A percentile compares a stretch with the other conserved stretches of the same genome.
phyloP scores from a whole-genome alignment of 2,797 vertebrate genomes.

The Numenius phaeopus region DNA sequence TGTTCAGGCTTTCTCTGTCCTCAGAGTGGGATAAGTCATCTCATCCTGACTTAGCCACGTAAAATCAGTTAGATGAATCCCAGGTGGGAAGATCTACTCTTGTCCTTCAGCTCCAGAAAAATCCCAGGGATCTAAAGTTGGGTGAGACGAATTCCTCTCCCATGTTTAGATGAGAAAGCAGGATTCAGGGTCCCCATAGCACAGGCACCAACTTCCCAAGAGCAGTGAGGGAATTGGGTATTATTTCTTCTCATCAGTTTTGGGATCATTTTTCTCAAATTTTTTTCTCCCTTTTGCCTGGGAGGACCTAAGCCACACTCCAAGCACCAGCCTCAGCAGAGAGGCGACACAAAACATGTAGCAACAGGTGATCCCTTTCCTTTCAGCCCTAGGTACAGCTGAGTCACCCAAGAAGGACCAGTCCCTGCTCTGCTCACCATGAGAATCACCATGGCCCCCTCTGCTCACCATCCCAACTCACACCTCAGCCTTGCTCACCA shows the following conservation, averaged over 20 bases:
- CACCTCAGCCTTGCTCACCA: background rate
- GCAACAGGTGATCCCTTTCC: background rate
- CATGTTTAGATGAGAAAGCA: accelerated
- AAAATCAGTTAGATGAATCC: background rate
- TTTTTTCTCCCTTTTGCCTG: background rate
- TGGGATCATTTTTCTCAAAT: accelerated
- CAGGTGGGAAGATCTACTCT: background rate
- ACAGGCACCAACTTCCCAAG: accelerated
- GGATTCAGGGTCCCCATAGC: background rate
- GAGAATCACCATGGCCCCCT: background rate
- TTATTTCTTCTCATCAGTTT: accelerated
- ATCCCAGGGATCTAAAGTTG: background rate
- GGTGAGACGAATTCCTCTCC: background rate
- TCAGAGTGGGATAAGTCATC: background rate
- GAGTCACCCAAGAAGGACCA: background rate
- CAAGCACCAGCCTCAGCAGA: background rate
- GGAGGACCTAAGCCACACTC: background rate
- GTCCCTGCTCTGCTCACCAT: background rate
- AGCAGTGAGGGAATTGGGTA: accelerated
- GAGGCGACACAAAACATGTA: background rate
- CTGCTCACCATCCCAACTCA: background rate
- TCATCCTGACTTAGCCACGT: background rate
- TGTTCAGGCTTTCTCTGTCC: background rate
- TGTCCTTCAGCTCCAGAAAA: background rate
- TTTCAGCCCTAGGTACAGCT: accelerated